Percentiles rank a stretch among this genome's conserved stretches.
phyloP scores from a whole-genome alignment of 2,113 vertebrate species.

The Enhydra lutris region DNA sequence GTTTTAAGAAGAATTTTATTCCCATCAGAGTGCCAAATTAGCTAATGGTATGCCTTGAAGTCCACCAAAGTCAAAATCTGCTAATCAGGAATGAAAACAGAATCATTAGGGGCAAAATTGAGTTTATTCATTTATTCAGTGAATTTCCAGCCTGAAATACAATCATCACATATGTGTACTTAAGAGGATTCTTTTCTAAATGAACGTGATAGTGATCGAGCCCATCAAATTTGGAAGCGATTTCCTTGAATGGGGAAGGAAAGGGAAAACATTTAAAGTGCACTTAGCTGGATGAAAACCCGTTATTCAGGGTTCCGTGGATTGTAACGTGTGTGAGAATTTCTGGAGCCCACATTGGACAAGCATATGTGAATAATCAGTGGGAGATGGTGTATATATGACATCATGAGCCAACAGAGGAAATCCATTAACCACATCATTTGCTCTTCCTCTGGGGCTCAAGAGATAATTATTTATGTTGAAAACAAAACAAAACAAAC shows the following conservation, averaged over 20 bases:
- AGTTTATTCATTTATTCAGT: not conserved
- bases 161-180: constrained; percentile 19
- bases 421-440: constrained; percentile 68
- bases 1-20: not conserved
- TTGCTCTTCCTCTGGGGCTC: constrained; percentile 69
- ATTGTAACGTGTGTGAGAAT: not conserved
- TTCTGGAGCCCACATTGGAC: not conserved
- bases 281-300: not conserved
- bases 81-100: not conserved
- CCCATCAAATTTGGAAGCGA: not conserved
- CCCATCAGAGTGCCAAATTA: not conserved
- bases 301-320: not conserved
- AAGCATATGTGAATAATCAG: constrained; percentile 54
- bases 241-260: constrained; percentile 39
- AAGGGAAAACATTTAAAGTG: constrained; percentile 13
- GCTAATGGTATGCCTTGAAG: not conserved
- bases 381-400: constrained; percentile 38
- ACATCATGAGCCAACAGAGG: constrained; percentile 58
- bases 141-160: constrained; percentile 29
- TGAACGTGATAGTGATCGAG: not conserved
- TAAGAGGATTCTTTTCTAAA: not conserved
- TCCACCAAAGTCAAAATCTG: not conserved
- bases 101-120: not conserved
- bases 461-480: constrained; percentile 59
- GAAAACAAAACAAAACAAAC: constrained; percentile 68